Evolutionary conservation across 2,797 vertebrate species (phyloP).

Genomic region (Distichodus sexfasciatus): DNA sequence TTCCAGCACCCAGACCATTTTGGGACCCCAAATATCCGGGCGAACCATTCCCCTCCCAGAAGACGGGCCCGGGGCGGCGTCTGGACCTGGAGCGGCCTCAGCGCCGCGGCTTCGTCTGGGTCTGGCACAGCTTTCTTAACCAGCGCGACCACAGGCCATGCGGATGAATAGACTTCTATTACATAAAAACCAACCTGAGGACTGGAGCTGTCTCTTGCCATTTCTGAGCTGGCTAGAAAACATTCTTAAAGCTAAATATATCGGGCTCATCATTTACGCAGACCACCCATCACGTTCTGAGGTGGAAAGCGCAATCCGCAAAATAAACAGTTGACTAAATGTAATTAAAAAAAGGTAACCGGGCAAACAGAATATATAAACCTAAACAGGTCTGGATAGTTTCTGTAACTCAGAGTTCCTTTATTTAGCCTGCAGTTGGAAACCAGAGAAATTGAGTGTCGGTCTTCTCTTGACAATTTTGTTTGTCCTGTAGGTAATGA

Average conservation of each 20-base stretch:
- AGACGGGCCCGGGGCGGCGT: slow-evolving; percentile 21
- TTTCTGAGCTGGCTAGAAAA: slow-evolving; percentile 36
- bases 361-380: slow-evolving; percentile 47
- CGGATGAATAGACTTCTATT: slow-evolving; percentile 53
- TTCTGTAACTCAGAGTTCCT: slow-evolving; percentile 40
- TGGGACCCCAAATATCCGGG: slow-evolving; percentile 45
- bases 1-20: slow-evolving; percentile 45
- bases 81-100: slow-evolving; percentile 15
- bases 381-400: slow-evolving; percentile 48
- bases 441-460: slow-evolving; percentile 16
- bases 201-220: slow-evolving; percentile 20
- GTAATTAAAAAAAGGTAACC: slow-evolving; percentile 45
- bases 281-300: slow-evolving; percentile 49
- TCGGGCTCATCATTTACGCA: slow-evolving; percentile 39
- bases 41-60: slow-evolving; percentile 11
- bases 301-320: slow-evolving; percentile 37
- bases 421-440: slow-evolving; percentile 23
- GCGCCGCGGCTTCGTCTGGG: slow-evolving; percentile 27
- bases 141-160: slow-evolving; percentile 44
- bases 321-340: slow-evolving; percentile 44
- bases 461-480: background rate
- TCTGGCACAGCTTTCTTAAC: slow-evolving; percentile 42
- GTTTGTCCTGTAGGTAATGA: slow-evolving; percentile 21
- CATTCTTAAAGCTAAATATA: slow-evolving; percentile 40
- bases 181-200: slow-evolving; percentile 37